Conservation (phyloP, 2,888 invertebrate species). For the Acanthosoma haemorrhoidale region DNA sequence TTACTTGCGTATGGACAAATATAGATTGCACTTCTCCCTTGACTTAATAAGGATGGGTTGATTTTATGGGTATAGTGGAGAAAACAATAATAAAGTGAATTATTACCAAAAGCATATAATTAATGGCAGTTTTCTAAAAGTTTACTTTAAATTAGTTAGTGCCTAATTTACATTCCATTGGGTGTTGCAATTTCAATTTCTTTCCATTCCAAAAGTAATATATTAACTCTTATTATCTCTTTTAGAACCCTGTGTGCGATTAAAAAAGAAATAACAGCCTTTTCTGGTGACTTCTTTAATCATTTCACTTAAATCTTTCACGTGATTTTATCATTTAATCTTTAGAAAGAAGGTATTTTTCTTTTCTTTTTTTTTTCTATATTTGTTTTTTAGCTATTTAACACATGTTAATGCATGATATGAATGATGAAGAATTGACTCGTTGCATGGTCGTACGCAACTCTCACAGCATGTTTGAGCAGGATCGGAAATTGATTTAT, state of each 20-base stretch:
- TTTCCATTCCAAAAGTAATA: neutral
- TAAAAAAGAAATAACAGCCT: neutral
- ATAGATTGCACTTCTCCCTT: no score
- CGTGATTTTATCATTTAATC: neutral
- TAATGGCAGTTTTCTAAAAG: no score
- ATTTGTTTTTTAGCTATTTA: neutral
- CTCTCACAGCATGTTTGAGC: neutral
- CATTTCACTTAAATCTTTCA: neutral
- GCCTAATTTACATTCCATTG: neutral
- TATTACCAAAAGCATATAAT: no score
- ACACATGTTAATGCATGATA: neutral
- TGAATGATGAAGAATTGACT: neutral
- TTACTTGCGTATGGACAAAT: no score
- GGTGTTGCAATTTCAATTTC: neutral
- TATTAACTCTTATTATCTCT: neutral
- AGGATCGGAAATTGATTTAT: slow-evolving; percentile 1
- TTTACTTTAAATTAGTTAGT: no score
- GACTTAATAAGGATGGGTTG: no score
- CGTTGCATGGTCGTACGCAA: neutral
- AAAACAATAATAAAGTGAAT: no score
- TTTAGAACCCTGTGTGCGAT: neutral
- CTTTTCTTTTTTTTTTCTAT: neutral
- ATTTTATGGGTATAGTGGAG: no score
- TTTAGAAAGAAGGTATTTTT: neutral
- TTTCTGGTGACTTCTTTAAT: neutral